Evolutionary conservation across 2,113 vertebrate species (phyloP).

Genomic region (Clarias batrachus): DNA sequence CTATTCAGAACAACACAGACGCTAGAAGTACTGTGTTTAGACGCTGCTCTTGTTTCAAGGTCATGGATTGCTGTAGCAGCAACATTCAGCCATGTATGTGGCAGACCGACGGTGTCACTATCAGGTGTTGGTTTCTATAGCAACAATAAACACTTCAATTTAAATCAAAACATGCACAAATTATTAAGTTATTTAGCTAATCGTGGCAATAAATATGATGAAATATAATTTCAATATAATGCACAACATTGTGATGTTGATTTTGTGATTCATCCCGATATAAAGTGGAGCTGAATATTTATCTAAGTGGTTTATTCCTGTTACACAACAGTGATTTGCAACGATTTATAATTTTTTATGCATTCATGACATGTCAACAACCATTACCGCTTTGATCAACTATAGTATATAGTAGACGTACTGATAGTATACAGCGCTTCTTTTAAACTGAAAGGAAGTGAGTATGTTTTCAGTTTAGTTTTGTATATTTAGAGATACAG

Average conservation of each 20-base stretch:
- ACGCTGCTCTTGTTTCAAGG: slow-evolving; percentile 6
- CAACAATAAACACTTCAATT: not conserved
- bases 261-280: not conserved
- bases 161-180: not conserved
- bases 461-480: no score
- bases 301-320: not conserved
- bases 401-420: no score
- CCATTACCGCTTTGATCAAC: no score
- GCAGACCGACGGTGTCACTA: not conserved
- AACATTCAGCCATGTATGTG: not conserved
- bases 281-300: not conserved
- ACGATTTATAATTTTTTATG: not conserved
- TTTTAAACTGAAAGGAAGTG: no score
- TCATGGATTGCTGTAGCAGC: not conserved
- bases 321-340: not conserved
- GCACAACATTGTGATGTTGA: not conserved
- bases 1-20: not conserved
- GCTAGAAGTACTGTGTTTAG: not conserved
- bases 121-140: not conserved
- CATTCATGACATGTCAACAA: not conserved
- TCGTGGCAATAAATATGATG: no score
- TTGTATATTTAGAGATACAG: no score
- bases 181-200: not conserved
- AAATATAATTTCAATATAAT: not conserved
- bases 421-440: no score